Percentiles rank a stretch among this genome's conserved stretches.
phyloP scores from a whole-genome alignment of 2,888 invertebrate species.

The Dioctria rufipes region DNA sequence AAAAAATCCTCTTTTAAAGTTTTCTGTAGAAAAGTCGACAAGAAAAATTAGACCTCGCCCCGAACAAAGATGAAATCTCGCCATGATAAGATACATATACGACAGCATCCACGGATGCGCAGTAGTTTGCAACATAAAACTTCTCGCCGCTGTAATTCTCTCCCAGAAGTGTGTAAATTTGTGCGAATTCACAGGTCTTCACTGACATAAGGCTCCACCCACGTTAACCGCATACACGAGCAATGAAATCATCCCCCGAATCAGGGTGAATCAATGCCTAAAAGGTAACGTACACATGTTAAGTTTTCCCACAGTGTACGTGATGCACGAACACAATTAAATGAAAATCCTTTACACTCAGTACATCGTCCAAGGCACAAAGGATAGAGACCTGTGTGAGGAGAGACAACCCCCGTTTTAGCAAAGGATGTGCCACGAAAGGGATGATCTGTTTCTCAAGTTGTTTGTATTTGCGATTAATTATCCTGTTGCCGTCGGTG shows the following conservation, averaged over 20 bases:
- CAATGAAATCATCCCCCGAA: conserved; percentile 22
- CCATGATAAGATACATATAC: conserved; percentile 51
- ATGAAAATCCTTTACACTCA: conserved; percentile 1
- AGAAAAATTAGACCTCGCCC: conserved; percentile 54
- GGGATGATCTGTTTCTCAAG: conserved; percentile 57
- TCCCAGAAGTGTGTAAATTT: conserved; percentile 5
- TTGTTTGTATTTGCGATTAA: conserved; percentile 58
- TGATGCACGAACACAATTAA: conserved; percentile 25
- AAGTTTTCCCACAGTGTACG: neutral
- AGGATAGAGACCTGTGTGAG: conserved; percentile 26
- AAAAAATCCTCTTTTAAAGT: conserved; percentile 35
- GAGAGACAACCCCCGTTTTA: conserved; percentile 51
- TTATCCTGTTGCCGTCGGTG: conserved; percentile 54
- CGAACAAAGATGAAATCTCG: conserved; percentile 47
- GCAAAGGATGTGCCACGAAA: conserved; percentile 56
- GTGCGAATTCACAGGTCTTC: conserved; percentile 11
- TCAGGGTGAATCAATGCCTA: conserved; percentile 46
- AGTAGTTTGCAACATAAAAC: conserved; percentile 11
- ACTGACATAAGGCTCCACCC: conserved; percentile 56
- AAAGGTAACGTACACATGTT: conserved; percentile 22
- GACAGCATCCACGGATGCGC: conserved; percentile 49
- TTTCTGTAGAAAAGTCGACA: conserved; percentile 22
- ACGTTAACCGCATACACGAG: conserved; percentile 31
- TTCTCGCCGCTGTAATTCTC: conserved; percentile 19
- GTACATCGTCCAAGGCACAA: conserved; percentile 12